Evolutionary conservation across 2,113 vertebrate species (phyloP), one percentile per base, ranked within the genome.

Genomic region (Sylvia atricapilla): DNA sequence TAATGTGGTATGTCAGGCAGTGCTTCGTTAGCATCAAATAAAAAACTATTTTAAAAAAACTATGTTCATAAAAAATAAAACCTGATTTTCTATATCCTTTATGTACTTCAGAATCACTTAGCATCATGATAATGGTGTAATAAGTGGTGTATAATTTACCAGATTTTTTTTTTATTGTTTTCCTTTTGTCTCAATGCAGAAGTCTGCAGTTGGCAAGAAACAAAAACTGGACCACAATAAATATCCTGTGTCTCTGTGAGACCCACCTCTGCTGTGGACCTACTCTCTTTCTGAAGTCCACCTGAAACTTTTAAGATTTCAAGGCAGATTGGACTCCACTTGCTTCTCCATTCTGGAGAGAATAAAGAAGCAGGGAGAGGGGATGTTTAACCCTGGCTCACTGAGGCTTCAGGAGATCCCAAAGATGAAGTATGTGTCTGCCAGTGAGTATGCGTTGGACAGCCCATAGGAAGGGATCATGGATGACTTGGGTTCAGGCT

Each of bases 101-200:
- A 37, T 31, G 37, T 37, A 76, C 22, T 93, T 85, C 43, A 21
- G 23, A 93, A 84, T 87, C 49, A 64, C 24, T 89, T 64, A n/a
- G 28, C 27, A 52, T 70, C 23, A 68, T 0, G 0, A 35, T 44
- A 90, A 64, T 9, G 2, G n/a, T 49, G 49, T 47, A 81, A 52
- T 31, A 72, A 72, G 14, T 41, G 15, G 35, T 46, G 18, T 93
- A 59, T 68, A 85, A 39, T 22, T 60, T 55, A 27, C 17, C 66
- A 19, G 33, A 6, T 1, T 0, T 35, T 1, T 0, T 35, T 8
- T 9, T 31, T 15, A 17, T 35, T 24, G 13, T 41, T 84, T 68
- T 46, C 53, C 13, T 68, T 86, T 52, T 73, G 11, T 46, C 68
- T 22, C 37, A 33, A 35, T 56, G 47, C 22, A 66, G 59, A 90